Conservation (phyloP, 2,888 invertebrate genomes). For the Apamea monoglypha region DNA sequence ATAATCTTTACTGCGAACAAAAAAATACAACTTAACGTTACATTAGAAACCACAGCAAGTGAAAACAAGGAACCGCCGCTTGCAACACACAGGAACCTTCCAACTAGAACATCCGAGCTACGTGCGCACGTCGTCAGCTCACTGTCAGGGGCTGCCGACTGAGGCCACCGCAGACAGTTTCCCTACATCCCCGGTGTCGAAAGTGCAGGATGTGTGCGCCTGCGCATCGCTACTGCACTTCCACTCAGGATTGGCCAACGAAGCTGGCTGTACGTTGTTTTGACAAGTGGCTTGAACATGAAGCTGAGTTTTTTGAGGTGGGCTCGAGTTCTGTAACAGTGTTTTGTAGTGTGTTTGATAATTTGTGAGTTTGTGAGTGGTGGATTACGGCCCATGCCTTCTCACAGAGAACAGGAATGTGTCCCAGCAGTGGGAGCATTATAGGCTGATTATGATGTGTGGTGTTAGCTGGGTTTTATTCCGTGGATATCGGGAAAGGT, state of each 20-base stretch:
- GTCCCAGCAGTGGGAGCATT: neutral
- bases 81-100: slow-evolving; percentile 53
- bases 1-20: neutral
- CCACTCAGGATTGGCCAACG: slow-evolving; percentile 51
- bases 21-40: neutral
- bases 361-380: neutral
- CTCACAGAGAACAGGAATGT: no score
- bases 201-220: slow-evolving; percentile 43
- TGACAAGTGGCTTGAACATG: slow-evolving; percentile 44
- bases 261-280: slow-evolving; percentile 47
- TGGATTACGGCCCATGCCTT: neutral
- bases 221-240: slow-evolving; percentile 44
- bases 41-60: slow-evolving; percentile 41
- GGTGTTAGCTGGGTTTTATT: no score
- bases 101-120: slow-evolving; percentile 30
- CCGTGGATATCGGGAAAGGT: no score
- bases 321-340: slow-evolving; percentile 11
- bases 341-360: neutral
- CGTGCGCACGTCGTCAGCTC: neutral
- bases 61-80: slow-evolving; percentile 61
- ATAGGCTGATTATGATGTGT: neutral
- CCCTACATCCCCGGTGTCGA: slow-evolving; percentile 56
- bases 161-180: slow-evolving; percentile 52
- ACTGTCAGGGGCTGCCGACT: slow-evolving; percentile 54
- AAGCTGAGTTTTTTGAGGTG: slow-evolving; percentile 53